A percentile compares a stretch with the other conserved stretches of the same genome.
These are phyloP conservation scores for Pelusios castaneus DNA, from an alignment of 2,113 vertebrate genomes.

Conservation along the genomic window DNA sequence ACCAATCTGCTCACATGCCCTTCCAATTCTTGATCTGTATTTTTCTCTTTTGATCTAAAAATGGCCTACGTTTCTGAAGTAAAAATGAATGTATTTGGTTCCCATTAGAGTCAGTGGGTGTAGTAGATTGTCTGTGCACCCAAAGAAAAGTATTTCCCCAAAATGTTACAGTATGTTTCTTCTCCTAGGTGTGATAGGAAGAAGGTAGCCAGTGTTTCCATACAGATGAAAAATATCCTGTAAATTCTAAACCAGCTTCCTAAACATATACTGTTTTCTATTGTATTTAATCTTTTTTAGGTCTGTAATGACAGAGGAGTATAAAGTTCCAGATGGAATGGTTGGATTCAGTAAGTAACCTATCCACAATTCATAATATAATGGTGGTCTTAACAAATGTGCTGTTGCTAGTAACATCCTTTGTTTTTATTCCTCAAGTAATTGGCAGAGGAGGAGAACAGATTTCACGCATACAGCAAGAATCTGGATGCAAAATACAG, in stretches of 20 bases:
- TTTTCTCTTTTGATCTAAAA: neutral
- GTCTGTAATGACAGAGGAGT: constrained; percentile 93
- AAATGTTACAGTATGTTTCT: neutral
- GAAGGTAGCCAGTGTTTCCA: neutral
- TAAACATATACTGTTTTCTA: neutral
- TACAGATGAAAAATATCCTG: neutral
- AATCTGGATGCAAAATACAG: constrained; percentile 99
- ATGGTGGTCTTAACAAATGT: neutral
- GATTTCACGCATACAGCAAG: constrained; percentile 96
- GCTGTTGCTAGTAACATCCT: constrained; percentile 14
- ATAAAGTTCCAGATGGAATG: constrained; percentile 99
- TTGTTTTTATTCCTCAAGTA: constrained; percentile 76
- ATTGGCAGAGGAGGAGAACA: constrained; percentile 99
- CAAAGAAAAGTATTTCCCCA: neutral
- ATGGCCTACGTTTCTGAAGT: neutral
- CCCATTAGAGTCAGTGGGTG: neutral
- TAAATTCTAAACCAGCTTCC: neutral
- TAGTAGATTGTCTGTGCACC: neutral
- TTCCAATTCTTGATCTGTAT: neutral
- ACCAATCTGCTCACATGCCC: neutral
- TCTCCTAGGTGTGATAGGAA: neutral
- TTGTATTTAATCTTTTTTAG: constrained; percentile 72
- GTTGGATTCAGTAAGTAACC: constrained; percentile 97
- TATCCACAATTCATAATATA: neutral
- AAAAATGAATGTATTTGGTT: neutral